These are phyloP conservation scores for Octopus bimaculoides DNA, from an alignment of 1,140 invertebrate species.

Conservation along the genomic window DNA sequence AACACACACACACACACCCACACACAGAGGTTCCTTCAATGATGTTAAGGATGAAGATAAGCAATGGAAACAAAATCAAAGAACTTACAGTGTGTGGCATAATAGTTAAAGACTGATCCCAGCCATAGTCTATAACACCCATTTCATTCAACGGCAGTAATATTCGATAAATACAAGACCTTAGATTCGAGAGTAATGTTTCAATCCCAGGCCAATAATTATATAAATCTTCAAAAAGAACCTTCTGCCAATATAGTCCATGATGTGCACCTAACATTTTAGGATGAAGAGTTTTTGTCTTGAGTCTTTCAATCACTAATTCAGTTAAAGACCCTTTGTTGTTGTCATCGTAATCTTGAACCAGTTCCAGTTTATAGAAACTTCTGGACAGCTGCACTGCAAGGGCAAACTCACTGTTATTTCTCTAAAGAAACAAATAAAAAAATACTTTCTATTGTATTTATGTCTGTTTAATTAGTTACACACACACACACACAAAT, in stretches of 20 bases:
- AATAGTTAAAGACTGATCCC: conserved; percentile 21
- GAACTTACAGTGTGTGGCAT: neutral
- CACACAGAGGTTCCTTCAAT: too few species aligned
- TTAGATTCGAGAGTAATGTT: conserved; percentile 31
- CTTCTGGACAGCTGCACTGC: conserved; percentile 43
- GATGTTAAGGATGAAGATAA: too few species aligned
- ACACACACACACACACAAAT: neutral
- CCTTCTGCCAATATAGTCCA: conserved; percentile 50
- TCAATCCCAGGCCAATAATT: conserved; percentile 39
- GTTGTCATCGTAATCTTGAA: conserved; percentile 15
- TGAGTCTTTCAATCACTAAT: conserved; percentile 26
- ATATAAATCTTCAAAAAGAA: conserved; percentile 43
- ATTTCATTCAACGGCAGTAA: conserved; percentile 41
- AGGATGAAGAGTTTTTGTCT: conserved; percentile 25
- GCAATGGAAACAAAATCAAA: too few species aligned
- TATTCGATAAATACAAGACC: conserved; percentile 47
- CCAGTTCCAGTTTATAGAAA: conserved; percentile 38
- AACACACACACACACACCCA: too few species aligned
- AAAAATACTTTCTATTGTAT: neutral
- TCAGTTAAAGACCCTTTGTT: conserved; percentile 11
- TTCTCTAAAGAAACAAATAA: conserved; percentile 24
- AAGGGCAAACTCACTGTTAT: conserved; percentile 28
- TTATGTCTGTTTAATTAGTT: neutral
- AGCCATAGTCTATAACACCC: conserved; percentile 45
- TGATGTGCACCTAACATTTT: conserved; percentile 43